Base-by-base conservation (phyloP, 2,113 vertebrate species). In the Brachyhypopomus gauderio region DNA sequence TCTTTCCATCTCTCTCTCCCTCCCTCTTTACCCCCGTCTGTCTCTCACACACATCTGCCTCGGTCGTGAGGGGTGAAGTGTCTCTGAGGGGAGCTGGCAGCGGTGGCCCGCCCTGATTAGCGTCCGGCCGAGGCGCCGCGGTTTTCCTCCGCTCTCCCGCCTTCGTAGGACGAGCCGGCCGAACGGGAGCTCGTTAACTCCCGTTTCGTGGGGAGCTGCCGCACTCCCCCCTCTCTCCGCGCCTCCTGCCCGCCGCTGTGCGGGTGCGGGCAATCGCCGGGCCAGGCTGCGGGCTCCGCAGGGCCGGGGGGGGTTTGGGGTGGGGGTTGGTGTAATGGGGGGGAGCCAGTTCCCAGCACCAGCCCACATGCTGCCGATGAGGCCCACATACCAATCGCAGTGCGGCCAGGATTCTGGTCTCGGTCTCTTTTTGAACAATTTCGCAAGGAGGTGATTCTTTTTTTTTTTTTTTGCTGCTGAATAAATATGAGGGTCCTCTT, bases 171-270 rank as follows among this genome's bases (percentile, higher is more conserved):
- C 11, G 22, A n/a, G 25, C n/a, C 16, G 52, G 71, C 84, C 63
- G 63, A 81, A 84, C 27, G 48, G 48, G 76, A 86, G 77, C 79
- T 86, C 76, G 82, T 86, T 82, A 82, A 69, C 79, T 79, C 73
- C 12, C n/a, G 41, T 60, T 76, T 30, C 79, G 77, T 59, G 52
- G 64, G 77, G 72, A 25, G 25, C 62, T 48, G 48, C 9, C 20
- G 58, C 55, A 1, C 36, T 8, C 74, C 25, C 73, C 55, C 3
- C 23, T 16, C 74, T 45, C 41, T 34, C 23, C 48, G 72, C 45
- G 30, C 79, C 67, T 58, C 11, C 59, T 36, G n/a, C 48, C 69
- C 55, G 59, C 67, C n/a, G 56, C 34, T 41, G 41, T 58, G 55
- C 67, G 41, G 60, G 34, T 62, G 59, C 38, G 27, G 72, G 36